Percentiles rank a stretch among this genome's conserved stretches.
Evolutionary conservation across 2,113 vertebrate species (phyloP).

Genomic region (Saguinus imperator): DNA sequence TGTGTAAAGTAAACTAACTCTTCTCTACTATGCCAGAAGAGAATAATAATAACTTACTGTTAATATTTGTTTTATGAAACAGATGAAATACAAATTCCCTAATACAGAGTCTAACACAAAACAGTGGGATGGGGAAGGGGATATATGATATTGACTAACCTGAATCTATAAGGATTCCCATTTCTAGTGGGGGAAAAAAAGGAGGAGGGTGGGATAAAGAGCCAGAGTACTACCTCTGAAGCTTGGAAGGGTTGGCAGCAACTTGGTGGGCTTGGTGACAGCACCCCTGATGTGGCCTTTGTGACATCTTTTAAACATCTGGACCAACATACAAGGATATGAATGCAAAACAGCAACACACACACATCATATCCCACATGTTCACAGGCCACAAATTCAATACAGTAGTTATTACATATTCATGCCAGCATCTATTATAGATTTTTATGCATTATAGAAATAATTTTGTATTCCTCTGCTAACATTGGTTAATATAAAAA

Average conservation of each 20-base stretch:
- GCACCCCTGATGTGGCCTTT: neutral
- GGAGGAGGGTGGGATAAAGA: neutral
- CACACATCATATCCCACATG: neutral
- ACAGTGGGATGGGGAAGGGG: neutral
- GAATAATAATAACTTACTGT: neutral
- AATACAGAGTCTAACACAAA: neutral
- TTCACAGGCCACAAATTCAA: neutral
- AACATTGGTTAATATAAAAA: neutral
- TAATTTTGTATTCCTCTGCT: neutral
- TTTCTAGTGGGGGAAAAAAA: neutral
- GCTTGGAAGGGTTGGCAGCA: neutral
- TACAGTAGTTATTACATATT: neutral
- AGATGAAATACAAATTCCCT: neutral
- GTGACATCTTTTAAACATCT: neutral
- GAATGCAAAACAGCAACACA: fast-evolving
- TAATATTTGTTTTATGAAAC: slow-evolving; percentile 10
- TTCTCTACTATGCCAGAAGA: neutral
- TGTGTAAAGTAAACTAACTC: neutral
- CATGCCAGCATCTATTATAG: neutral
- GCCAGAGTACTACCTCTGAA: neutral
- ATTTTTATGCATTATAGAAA: neutral
- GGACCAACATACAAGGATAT: neutral
- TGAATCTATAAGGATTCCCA: neutral
- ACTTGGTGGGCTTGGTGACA: neutral
- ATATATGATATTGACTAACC: neutral